Base-by-base conservation (phyloP, 2,888 invertebrate species). In the Arge pagana region DNA sequence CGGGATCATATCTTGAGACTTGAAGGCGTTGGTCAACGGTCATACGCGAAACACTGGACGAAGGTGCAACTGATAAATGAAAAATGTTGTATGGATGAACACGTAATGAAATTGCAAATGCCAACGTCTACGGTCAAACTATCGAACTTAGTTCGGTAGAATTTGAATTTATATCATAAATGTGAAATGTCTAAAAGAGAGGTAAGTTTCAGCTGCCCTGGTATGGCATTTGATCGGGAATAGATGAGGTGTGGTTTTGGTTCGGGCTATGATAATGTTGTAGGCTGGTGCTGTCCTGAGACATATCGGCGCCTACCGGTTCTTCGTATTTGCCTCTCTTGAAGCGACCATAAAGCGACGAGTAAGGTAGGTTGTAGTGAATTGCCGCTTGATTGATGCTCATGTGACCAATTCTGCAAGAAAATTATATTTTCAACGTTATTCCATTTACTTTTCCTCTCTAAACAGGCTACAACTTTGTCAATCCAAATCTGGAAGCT, bases 321-420 rank as follows among this genome's bases (percentile, higher is more conserved):
- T 76, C 79, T 53, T 89, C 90, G 72, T 89, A 90, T 76, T 92
- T 92, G 70, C 90, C 90, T 43, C 93, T 82, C 76, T 93, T 93
- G 75, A 93, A 93, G 52, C 93, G 83, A 1, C 93, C 93, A 71
- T 93, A 93, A 21, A 93, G 80, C 3, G 93, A 93, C 10, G 93
- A 93, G 74, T 93, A 93, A 30, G 93, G 93, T 69, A 93, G 79
- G 78, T 93, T 93, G 78, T 87, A 93, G 74, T 93, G 93, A 64
- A 93, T 93, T 48, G 93, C 93, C 43, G 93, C 93, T 78, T 93
- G 93, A 78, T 93, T 93, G 67, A 93, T 93, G 57, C 92, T 92
- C 93, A 93, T 93, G 74, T 93, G 92, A 21, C 93, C 93, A 61
- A 91, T 82, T 68, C 93, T 91, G 70, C 36, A 77, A 76, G 50